Base-by-base conservation (phyloP, 2,113 vertebrate genomes). In the Fukomys damarensis region DNA sequence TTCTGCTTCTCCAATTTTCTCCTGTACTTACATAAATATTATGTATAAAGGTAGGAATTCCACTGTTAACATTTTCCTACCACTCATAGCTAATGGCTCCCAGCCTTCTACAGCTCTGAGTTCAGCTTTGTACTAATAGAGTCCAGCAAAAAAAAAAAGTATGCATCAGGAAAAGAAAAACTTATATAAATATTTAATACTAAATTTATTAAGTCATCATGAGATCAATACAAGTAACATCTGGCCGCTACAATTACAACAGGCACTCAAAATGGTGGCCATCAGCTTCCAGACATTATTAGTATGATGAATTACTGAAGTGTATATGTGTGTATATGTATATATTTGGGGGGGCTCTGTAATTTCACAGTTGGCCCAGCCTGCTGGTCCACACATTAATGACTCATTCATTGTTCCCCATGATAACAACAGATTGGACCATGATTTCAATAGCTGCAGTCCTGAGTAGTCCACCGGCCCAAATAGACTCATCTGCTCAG, bases 381-480 rank as follows among this genome's bases (percentile, higher is more conserved):
- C 79, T 93, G 35, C 85, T 95, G 93, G 10, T 81, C 89, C 86
- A 52, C 59, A 93, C n/a, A 63, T 89, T 97, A 96, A 97, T 95
- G 92, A 96, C 22, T 35, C 70, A 49, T 86, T 89, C 82, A 61
- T 72, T 97, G 94, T 91, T 95, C 38, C 95, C 93, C 97, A 46
- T n/a, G 32, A 74, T 65, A 92, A 96, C 84, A 96, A 95, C 7
- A 1, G 3, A 32, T 28, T 95, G 32, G 79, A 95, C 94, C 52
- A 43, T 70, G 11, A 58, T 96, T 97, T 97, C 85, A 54, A 59
- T 35, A 95, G 94, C 84, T 83, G 95, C 49, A 96, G 92, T 68
- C 91, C 92, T 76, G 59, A 92, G 16, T 17, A 35, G 49, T 28
- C 49, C n/a, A 38, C 32, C 85, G 85, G 49, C 22, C 41, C 65